Base-by-base conservation (phyloP, 2,113 vertebrate species). In the Chitala chitala region DNA sequence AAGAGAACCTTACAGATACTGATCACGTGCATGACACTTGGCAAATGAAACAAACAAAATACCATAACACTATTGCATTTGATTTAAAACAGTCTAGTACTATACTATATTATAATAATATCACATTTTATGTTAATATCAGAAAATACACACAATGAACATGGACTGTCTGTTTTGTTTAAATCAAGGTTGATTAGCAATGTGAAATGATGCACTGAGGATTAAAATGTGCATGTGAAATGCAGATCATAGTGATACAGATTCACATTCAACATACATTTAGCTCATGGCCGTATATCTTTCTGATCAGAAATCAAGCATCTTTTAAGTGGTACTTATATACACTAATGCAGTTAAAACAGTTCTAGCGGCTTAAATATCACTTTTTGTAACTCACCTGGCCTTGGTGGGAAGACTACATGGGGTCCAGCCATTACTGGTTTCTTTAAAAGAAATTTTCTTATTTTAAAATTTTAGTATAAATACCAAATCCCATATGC, bases 371-470 rank as follows among this genome's bases (percentile, higher is more conserved):
- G 65, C 10, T 51, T 69, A 31, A 51, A 40, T 51, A 46, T 51
- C 6, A 26, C 29, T 17, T 38, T 63, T 29, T 51, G 59, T 6
- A 7, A 73, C 88, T 86, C 78, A 91, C 90, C 86, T 1, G 56
- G 79, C 20, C 76, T 81, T 44, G 82, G 83, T 17, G 86, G 83
- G 74, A 89, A 87, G 12, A 85, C 53, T 3, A 24, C 20, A 0
- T 64, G 75, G 13, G 77, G 70, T 38, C 79, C 79, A 1, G 56
- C 53, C 64, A 77, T 73, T 9, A 79, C 36, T 10, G 82, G 83
- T 15, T 87, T 89, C 87, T 90, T 80, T 5, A 82, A 82, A 38
- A 84, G 54, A 79, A 5, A 50, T n/a, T n/a, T n/a, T n/a, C n/a
- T n/a, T n/a, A n/a, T n/a, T n/a, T n/a, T n/a, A 33, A 3, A 29